Conservation (phyloP, 2,797 vertebrate genomes). For the Lepilemur septentrionalis region DNA sequence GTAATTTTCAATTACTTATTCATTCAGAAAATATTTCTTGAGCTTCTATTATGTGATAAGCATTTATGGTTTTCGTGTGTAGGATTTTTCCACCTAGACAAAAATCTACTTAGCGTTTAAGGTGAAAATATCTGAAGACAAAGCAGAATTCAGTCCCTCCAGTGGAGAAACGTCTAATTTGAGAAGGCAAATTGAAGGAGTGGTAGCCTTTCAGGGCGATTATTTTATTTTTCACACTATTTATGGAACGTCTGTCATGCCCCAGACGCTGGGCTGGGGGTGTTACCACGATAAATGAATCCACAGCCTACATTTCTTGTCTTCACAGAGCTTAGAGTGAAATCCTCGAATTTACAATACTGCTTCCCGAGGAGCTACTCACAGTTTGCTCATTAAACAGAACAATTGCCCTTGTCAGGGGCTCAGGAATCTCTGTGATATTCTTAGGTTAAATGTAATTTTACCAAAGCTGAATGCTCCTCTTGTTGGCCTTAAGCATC, state of each 20-base stretch:
- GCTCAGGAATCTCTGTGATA: background rate
- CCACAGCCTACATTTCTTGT: background rate
- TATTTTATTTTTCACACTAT: background rate
- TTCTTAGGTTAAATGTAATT: background rate
- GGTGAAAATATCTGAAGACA: background rate
- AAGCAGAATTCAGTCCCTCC: background rate
- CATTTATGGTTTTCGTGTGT: background rate
- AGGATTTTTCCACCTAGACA: background rate
- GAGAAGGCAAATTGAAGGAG: background rate
- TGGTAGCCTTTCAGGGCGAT: background rate
- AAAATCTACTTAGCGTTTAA: background rate
- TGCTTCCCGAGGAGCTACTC: background rate
- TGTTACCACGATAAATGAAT: background rate
- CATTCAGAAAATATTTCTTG: constrained; percentile 16
- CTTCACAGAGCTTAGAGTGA: background rate
- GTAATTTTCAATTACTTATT: background rate
- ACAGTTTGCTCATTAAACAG: background rate
- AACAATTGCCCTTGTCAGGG: background rate
- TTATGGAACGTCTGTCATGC: background rate
- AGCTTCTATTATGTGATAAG: background rate
- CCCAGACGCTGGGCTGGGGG: background rate
- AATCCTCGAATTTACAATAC: background rate
- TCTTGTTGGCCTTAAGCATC: background rate
- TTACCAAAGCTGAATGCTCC: background rate
- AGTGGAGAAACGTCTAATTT: background rate